Evolutionary conservation across 2,888 invertebrate species (phyloP), one percentile per base, ranked within the genome.

Genomic region (Rhingia rostrata): DNA sequence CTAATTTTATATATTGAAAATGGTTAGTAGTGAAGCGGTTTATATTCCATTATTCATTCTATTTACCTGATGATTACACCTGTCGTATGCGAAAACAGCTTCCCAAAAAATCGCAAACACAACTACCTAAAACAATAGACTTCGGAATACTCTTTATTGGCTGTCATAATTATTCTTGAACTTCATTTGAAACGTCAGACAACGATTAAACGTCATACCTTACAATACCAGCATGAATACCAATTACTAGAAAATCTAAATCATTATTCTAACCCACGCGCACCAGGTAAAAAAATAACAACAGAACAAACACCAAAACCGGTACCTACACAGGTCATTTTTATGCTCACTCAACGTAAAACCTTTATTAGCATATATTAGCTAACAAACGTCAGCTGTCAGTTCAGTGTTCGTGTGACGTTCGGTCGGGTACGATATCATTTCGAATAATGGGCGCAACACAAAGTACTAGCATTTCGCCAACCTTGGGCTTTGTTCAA

Each of bases 391-490:
- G n/a, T 43, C 7, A 33, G 7, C 30, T 43, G 10, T 54, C 6
- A 12, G 6, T 47, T 64, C 73, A 73, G 58, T 79, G 33, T 7
- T 53, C 12, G 30, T 39, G 37, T 39, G 53, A 10, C 41, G 10
- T 9, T 39, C 32, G 12, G 9, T 14, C 35, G 6, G n/a, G 32
- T 39, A 49, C 4, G 37, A 2, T 12, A 22, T 22, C 10, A 3
- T n/a, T n/a, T 39, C 54, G 4, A 5, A 60, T 53, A 22, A 81
- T 81, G 80, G 80, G 80, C 9, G 43, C 69, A 22, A 9, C 37
- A 1, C 74, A 81, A n/a, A 81, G 74, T 43, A 6, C 35, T 22
- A 3, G 39, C 6, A 6, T 43, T 3, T 5, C 5, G 2, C 7
- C 43, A 7, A 22, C 22, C 22, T 22, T 22, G 22, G 22, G 22